Evolutionary conservation across 1,140 invertebrate species (phyloP), one percentile per base, ranked within the genome.

Genomic region (Neodiprion virginianus): DNA sequence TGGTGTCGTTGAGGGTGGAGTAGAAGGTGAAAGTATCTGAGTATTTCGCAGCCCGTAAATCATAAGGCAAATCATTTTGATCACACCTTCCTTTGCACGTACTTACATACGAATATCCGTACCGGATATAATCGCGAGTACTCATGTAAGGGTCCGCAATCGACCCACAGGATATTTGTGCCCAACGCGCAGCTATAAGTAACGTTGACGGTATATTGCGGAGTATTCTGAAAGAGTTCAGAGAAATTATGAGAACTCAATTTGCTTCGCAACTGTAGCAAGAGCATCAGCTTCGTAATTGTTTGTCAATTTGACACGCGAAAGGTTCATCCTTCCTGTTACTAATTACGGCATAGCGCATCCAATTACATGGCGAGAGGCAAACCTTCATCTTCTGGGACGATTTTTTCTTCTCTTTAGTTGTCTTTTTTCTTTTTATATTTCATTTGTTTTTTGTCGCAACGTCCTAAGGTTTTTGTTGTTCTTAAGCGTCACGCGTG

Each of bases 1-100:
- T 40, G 28, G 28, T 40, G 28, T 2, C 1, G 28, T 40, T 3
- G 28, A 5, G 5, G 28, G 28, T 40, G 28, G 28, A 40, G 28
- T 40, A 40, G 28, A 5, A 40, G 28, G 28, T 40, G 28, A 40
- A 5, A 40, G 28, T 40, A 40, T 2, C 28, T 40, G 28, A 40
- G 5, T 3, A 1, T 40, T 40, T 40, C 28, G 28, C 28, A 40
- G 28, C 1, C 28, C 28, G 28, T 40, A 40, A 40, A 40, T 40
- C 28, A 40, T 40, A 40, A 40, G 28, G 28, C 28, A 65, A 65
- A 21, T 14, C 17, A 14, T 65, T 40, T 11, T 21, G 21, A 28
- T 69, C 67, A 17, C 4, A 40, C 67, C 67, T 68, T 68, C 17
- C 9, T 68, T 68, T 68, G 67, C 67, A 53, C 50, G n/a, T 53